A percentile compares a stretch with the other conserved stretches of the same genome.
Evolutionary conservation across 2,113 vertebrate species (phyloP).

Genomic region (Cacatua alba): DNA sequence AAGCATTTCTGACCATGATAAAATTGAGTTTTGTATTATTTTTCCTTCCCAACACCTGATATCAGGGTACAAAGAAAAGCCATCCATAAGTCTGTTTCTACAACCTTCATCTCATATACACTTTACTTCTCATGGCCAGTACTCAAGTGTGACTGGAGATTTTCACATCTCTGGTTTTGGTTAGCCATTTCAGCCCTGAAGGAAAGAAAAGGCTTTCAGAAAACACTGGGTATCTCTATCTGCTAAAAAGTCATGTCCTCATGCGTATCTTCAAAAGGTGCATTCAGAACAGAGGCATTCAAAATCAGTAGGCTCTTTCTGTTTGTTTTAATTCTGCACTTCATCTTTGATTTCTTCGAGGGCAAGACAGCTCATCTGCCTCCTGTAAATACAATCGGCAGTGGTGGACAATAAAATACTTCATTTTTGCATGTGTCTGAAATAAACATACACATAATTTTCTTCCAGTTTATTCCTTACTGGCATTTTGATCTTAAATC

Average conservation of each 20-base stretch:
- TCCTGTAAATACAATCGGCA: not conserved
- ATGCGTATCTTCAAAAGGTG: not conserved
- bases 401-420: not conserved
- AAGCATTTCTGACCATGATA: not conserved
- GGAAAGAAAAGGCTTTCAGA: not conserved
- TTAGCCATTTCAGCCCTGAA: not conserved
- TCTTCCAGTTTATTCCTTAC: not conserved
- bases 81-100: not conserved
- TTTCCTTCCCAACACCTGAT: not conserved
- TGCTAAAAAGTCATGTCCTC: conserved; percentile 14
- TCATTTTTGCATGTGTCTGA: not conserved
- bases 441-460: conserved; percentile 9
- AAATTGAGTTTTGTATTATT: not conserved
- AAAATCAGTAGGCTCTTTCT: conserved; percentile 7
- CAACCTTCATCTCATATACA: not conserved
- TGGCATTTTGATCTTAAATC: conserved; percentile 22
- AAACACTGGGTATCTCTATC: not conserved
- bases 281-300: not conserved
- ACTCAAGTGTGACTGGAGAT: not conserved
- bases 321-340: conserved; percentile 23
- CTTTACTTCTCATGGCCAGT: not conserved
- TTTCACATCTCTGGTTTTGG: not conserved
- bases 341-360: not conserved
- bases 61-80: not conserved
- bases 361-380: not conserved